phyloP scores from a whole-genome alignment of 2,797 vertebrate genomes.

The Scarus forsteni region DNA sequence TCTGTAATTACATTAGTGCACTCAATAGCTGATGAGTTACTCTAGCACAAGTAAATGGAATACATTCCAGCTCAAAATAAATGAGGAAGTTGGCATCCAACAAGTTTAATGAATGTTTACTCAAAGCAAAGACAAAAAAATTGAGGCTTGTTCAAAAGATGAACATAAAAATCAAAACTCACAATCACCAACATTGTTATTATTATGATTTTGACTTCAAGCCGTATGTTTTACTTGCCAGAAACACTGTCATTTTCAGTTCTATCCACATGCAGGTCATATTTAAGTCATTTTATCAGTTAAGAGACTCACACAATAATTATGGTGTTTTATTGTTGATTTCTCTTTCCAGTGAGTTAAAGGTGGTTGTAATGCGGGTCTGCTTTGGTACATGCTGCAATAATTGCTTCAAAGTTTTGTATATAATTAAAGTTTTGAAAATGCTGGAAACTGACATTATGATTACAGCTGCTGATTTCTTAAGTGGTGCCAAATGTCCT shows the following conservation, averaged over 20 bases:
- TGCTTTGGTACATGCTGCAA: constrained; percentile 8
- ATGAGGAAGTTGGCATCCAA: too few relatives aligned
- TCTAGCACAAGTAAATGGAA: too few relatives aligned
- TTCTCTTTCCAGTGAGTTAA: background rate
- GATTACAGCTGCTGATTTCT: constrained; percentile 12
- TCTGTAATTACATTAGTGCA: too few relatives aligned
- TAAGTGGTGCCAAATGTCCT: background rate
- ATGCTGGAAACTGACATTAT: constrained; percentile 10
- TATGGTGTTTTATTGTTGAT: background rate
- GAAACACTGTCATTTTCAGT: background rate
- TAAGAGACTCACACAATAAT: background rate
- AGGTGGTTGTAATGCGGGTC: background rate
- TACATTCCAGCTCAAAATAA: too few relatives aligned
- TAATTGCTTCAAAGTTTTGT: constrained; percentile 8
- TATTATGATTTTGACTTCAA: too few relatives aligned
- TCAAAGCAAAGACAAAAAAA: background rate
- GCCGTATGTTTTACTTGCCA: too few relatives aligned
- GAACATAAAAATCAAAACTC: too few relatives aligned
- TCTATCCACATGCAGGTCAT: background rate
- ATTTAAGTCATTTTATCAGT: background rate
- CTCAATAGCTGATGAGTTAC: too few relatives aligned
- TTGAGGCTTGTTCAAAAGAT: background rate
- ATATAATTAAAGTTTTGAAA: constrained; percentile 26
- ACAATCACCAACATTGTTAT: too few relatives aligned
- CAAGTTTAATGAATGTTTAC: too few relatives aligned